Evolutionary conservation across 2,113 vertebrate genomes (phyloP), one percentile per base, ranked within the genome.

Genomic region (Hirundichthys speculiger): DNA sequence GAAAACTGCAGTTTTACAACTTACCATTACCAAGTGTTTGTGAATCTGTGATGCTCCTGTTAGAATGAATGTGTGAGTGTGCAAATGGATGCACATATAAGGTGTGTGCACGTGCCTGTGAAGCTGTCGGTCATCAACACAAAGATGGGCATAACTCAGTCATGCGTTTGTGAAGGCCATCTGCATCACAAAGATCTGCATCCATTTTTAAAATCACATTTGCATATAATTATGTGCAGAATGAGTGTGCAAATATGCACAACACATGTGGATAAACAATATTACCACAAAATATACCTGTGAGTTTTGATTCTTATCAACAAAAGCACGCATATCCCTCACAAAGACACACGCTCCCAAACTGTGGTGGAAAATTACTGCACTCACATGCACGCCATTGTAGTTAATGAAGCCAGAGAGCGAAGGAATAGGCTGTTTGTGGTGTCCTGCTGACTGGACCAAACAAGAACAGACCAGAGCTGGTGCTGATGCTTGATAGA

Each of bases 381-480:
- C 73, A 63, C 67, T 69, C 47, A 52, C 64, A 30, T 64, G 56
- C 56, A 67, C 10, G 65, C 43, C 61, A 59, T 50, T 58, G 51
- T 75, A 69, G 78, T 65, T 73, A 42, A 51, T 64, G 69, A 73
- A 80, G 76, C 48, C 70, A 19, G 49, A 42, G 61, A 67, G 77
- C 73, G 75, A 79, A 39, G 68, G 62, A 84, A 63, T 55, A 69
- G 80, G 57, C 80, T 87, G 73, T 80, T 86, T 84, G 86, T 60
- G 85, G 83, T 78, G 68, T 83, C 80, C 73, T 83, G 84, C 82
- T 73, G 77, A 67, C 75, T 70, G 66, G 78, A 68, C 75, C 65
- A 54, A 77, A 75, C 66, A 49, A 62, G 70, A 65, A 57, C 66
- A 58, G 77, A 63, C 49, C 62, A 60, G 21, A 70, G 75, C 82